Evolutionary conservation across 2,888 invertebrate genomes (phyloP).

Genomic region (Hydropsyche betteni): DNA sequence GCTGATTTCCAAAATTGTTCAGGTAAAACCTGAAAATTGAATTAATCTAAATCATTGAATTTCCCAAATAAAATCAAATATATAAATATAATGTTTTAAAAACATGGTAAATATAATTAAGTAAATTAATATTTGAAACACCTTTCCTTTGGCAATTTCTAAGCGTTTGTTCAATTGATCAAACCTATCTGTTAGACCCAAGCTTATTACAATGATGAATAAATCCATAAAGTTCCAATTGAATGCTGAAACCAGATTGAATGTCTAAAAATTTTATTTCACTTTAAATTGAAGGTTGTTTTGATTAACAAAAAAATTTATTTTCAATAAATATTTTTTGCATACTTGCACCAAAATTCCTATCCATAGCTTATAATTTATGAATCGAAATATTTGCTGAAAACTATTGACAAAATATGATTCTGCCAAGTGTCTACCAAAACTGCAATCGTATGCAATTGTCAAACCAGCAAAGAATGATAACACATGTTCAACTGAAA

Average conservation of each 20-base stretch:
- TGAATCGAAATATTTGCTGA: constrained; percentile 19
- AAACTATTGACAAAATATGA: constrained; percentile 25
- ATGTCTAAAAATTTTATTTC: constrained; percentile 56
- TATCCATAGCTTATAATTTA: constrained; percentile 9
- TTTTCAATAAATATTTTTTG: too few species aligned
- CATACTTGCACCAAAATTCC: constrained; percentile 33
- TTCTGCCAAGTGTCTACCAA: neutral
- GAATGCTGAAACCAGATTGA: constrained; percentile 71
- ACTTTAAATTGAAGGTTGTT: too few species aligned
- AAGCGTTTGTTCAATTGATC: constrained; percentile 68
- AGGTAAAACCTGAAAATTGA: constrained; percentile 59
- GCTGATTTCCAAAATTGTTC: constrained; percentile 72
- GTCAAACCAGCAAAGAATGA: constrained; percentile 4
- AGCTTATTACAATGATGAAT: constrained; percentile 76
- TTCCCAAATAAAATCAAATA: neutral
- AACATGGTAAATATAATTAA: constrained; percentile 53
- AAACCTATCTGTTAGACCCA: constrained; percentile 73
- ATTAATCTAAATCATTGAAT: neutral
- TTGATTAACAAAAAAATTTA: too few species aligned
- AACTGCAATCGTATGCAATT: constrained; percentile 26
- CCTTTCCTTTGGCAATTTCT: constrained; percentile 63
- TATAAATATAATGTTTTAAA: too few species aligned
- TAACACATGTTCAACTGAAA: constrained; percentile 38
- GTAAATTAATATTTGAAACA: too few species aligned
- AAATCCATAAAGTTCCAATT: constrained; percentile 80